Base-by-base conservation (phyloP, 2,888 invertebrate species). In the Temnothorax unifasciatus region DNA sequence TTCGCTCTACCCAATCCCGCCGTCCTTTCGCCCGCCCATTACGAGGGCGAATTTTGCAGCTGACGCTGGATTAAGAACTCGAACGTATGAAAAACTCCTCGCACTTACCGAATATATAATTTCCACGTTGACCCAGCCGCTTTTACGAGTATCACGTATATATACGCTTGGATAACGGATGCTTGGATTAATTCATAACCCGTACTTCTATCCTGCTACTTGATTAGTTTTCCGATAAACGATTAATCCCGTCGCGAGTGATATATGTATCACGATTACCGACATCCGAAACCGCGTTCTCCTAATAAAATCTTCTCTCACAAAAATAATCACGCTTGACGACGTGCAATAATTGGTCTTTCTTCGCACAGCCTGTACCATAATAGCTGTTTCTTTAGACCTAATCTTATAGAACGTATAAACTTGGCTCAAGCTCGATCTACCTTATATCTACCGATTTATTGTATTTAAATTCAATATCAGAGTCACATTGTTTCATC, bases 1-100 rank as follows among this genome's bases (percentile, higher is more conserved):
- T 52, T 82, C 68, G 41, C 8, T 54, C 47, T 41, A 11, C 11
- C 66, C 64, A 41, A 52, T 59, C 15, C 29, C 18, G 21, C 54
- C 54, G 25, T 11, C 54, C 63, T 61, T 66, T 74, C 29, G 38
- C 21, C 21, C 34, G n/a, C 21, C 66, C 63, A 41, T 54, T 82
- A 54, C 41, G 18, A 61, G 29, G 25, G 18, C 59, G 64, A 64
- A 77, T 81, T 54, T 79, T 52, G 69, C 88, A 88, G 86, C 82
- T 86, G 88, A 73, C 88, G 88, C 74, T 15, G 66, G 52, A 61
- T 83, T 73, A 84, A 79, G 66, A 77, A 69, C 74, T 50, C 38
- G 38, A 75, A 63, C 76, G 66, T 64, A 77, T 77, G 84, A 88
- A 88, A 85, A 88, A 88, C 76, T 84, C 79, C 82, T 81, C 38